Evolutionary conservation across 1,140 invertebrate species (phyloP), one percentile per base, ranked within the genome.

Genomic region (Micrasema minimum): DNA sequence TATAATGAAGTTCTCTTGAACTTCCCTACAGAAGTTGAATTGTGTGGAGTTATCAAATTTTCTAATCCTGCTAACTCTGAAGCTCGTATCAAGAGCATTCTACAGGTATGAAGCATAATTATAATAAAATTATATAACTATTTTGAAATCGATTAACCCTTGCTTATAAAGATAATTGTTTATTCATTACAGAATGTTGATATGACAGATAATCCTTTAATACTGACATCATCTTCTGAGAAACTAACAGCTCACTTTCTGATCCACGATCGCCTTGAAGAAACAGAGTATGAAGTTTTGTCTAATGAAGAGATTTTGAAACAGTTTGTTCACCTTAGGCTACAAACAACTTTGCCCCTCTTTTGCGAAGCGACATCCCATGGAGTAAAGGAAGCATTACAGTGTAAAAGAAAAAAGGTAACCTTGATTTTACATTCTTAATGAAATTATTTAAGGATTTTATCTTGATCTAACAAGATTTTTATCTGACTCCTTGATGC

Each of bases 151-250:
- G 0, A 48, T 48, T 48, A 6, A 14, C 12, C 12, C 2, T 43
- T 43, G 3, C 16, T 43, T 14, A 43, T 43, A 43, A 12, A n/a
- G n/a, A n/a, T n/a, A n/a, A n/a, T n/a, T n/a, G 1, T 41, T 7
- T 22, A 18, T 7, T 51, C 64, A 59, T 65, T 85, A 72, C 76
- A 90, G 85, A 87, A 90, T 78, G 88, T 92, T 73, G 90, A 92
- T 79, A 88, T 92, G 65, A 92, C 91, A 53, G 91, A 92, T 78
- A 92, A 92, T 82, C 91, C 90, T 26, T 82, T 92, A 43, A 81
- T 92, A 68, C 80, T 92, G 23, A 87, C 87, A 76, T 88, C 87
- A 20, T 84, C 84, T 69, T 82, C 86, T 11, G 77, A 83, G 55
- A 85, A 87, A 16, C 76, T 92, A 55, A 82, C 87, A 76, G 85